A percentile compares a stretch with the other conserved stretches of the same genome.
Conservation (phyloP, 2,888 invertebrate genomes). For the Trissonchulus latispiculum region DNA sequence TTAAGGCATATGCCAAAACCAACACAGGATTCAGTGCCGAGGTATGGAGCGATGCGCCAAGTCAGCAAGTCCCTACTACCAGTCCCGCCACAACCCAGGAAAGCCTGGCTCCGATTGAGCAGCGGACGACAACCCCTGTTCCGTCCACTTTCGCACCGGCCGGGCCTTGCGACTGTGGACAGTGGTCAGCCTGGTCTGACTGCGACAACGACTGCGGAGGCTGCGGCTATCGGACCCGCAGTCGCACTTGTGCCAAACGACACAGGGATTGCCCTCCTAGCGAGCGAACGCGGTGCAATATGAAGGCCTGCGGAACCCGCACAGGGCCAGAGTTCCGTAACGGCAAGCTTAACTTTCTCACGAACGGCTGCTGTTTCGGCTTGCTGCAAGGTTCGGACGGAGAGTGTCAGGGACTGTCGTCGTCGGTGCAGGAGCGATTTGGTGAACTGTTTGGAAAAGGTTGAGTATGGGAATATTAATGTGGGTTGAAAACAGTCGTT, state of each 20-base stretch:
- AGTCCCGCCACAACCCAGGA: not conserved
- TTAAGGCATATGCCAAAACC: constrained; percentile 30
- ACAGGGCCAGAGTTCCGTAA: not conserved
- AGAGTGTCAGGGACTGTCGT: constrained; percentile 1
- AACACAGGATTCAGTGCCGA: not conserved
- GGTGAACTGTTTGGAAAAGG: too few relatives aligned
- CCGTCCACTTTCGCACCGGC: constrained; percentile 10
- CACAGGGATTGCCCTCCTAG: constrained; percentile 13
- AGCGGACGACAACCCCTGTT: not conserved
- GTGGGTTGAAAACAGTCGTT: too few relatives aligned
- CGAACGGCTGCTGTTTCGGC: constrained; percentile 23
- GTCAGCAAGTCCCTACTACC: not conserved
- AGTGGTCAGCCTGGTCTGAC: constrained; percentile 35
- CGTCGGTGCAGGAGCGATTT: too few relatives aligned
- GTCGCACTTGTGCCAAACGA: constrained; percentile 23
- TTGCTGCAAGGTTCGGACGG: not conserved
- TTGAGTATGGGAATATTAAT: too few relatives aligned
- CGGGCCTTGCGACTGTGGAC: constrained; percentile 35
- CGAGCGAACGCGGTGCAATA: constrained; percentile 40
- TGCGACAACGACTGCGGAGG: constrained; percentile 41
- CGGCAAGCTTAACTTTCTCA: constrained; percentile 18
- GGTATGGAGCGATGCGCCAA: not conserved
- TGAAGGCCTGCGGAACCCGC: constrained; percentile 32
- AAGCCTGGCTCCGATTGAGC: not conserved
- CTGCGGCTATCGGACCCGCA: constrained; percentile 34